Percentiles rank a stretch among this genome's conserved stretches.
These are phyloP conservation scores for Scaptomyza pallida DNA, from an alignment of 1,140 invertebrate genomes.

Conservation along the genomic window DNA sequence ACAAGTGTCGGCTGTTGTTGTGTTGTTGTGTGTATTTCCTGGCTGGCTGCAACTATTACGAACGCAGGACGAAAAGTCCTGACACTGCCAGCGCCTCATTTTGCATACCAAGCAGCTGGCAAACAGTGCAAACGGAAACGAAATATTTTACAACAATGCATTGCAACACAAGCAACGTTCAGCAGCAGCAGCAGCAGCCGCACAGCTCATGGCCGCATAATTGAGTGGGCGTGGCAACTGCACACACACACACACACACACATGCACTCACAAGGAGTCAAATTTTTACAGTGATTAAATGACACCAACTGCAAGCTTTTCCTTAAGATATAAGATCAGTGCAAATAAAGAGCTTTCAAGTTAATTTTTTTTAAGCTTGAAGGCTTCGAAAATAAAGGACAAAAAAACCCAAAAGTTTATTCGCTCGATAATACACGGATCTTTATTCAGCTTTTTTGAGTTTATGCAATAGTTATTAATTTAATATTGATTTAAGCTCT, in stretches of 20 bases:
- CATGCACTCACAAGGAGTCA: background rate
- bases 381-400: no score
- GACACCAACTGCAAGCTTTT: slow-evolving; percentile 8
- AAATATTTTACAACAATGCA: slow-evolving; percentile 83
- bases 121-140: slow-evolving; percentile 77
- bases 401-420: no score
- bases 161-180: slow-evolving; percentile 6
- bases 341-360: no score
- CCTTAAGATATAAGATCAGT: background rate
- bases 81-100: slow-evolving; percentile 78
- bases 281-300: background rate
- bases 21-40: slow-evolving; percentile 32
- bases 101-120: slow-evolving; percentile 77
- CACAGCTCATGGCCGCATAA: slow-evolving; percentile 53
- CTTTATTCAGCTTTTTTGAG: no score
- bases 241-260: background rate
- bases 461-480: no score
- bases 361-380: no score
- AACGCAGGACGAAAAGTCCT: slow-evolving; percentile 68
- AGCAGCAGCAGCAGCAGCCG: slow-evolving; percentile 10
- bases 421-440: no score
- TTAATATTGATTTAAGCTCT: no score
- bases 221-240: slow-evolving; percentile 68
- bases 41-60: slow-evolving; percentile 72
- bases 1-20: slow-evolving; percentile 37